Conservation (phyloP, 1,140 invertebrate species). For the Adelges cooleyi region DNA sequence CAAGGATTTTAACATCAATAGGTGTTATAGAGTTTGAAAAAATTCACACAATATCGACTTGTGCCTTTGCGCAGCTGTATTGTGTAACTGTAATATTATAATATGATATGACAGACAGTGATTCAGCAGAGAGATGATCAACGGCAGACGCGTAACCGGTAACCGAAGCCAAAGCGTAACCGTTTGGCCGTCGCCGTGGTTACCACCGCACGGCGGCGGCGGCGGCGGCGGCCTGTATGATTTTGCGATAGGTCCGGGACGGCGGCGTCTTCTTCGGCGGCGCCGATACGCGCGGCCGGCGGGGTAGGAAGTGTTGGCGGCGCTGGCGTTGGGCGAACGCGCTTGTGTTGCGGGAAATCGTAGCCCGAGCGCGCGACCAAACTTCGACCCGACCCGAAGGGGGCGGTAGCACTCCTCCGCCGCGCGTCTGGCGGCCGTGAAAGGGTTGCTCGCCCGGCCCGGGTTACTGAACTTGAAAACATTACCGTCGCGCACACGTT, state of each 20-base stretch:
- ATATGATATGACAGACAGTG: no score
- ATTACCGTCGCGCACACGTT: neutral
- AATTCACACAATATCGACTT: no score
- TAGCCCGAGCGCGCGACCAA: constrained; percentile 1
- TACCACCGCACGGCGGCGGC: neutral
- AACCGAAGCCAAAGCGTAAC: no score
- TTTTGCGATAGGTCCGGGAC: neutral
- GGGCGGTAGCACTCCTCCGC: constrained; percentile 2
- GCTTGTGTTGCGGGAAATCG: neutral
- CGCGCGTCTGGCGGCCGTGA: constrained; percentile 26
- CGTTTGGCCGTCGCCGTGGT: constrained; percentile 1
- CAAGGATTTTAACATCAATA: no score
- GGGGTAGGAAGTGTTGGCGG: neutral
- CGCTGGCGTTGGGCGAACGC: neutral
- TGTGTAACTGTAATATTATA: no score
- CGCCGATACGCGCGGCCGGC: neutral
- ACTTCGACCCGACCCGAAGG: constrained; percentile 20
- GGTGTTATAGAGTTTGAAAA: no score
- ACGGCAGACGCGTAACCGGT: no score
- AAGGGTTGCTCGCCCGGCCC: constrained; percentile 21
- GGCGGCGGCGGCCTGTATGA: neutral
- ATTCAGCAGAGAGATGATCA: no score
- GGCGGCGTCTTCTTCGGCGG: neutral
- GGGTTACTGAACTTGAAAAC: constrained; percentile 28
- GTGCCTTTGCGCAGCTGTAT: no score